Evolutionary conservation across 1,140 invertebrate species (phyloP), one percentile per base, ranked within the genome.

Genomic region (Neomicropteryx cornuta): DNA sequence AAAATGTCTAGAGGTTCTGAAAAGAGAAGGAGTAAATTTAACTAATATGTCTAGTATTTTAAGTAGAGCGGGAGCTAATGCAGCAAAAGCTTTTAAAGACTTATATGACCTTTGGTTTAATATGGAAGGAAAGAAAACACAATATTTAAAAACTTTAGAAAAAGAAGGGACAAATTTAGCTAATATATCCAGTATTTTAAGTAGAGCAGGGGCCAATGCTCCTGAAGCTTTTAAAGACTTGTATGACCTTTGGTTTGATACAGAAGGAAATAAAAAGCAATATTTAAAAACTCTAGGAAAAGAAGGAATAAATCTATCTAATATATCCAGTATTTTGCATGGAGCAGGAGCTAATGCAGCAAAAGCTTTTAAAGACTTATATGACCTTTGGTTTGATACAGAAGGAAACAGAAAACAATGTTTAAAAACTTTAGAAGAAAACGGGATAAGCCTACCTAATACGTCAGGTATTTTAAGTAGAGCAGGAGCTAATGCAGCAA

Each of bases 171-270:
- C 41, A 44, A 27, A 44, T 44, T 24, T 44, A 18, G 13, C 39
- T 37, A 44, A 39, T 23, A 23, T 35, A 13, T 44, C 43, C 19
- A 42, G 39, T 44, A 44, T 44, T 37, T 42, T 52, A 16, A 16
- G 29, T 35, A 33, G 44, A 37, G 13, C 43, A 18, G 40, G 46
- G 30, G 2, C 28, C 13, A 45, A 44, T 17, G 38, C 43, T 31
- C 10, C 28, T 14, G 29, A 37, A 24, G 40, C 39, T 16, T 50
- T 50, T 30, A 36, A 48, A 42, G 38, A 49, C 11, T 41, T 49
- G 32, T 43, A 49, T 36, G 37, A 49, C 39, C 24, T 52, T 35
- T 55, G 38, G 41, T 52, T 55, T 40, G 42, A 49, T 39, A 22
- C 39, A 36, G 16, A 48, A n/a, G 46, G 43, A 23, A 44, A 48